Evolutionary conservation across 2,888 invertebrate genomes (phyloP).

Genomic region (Drosophila paranaensis): DNA sequence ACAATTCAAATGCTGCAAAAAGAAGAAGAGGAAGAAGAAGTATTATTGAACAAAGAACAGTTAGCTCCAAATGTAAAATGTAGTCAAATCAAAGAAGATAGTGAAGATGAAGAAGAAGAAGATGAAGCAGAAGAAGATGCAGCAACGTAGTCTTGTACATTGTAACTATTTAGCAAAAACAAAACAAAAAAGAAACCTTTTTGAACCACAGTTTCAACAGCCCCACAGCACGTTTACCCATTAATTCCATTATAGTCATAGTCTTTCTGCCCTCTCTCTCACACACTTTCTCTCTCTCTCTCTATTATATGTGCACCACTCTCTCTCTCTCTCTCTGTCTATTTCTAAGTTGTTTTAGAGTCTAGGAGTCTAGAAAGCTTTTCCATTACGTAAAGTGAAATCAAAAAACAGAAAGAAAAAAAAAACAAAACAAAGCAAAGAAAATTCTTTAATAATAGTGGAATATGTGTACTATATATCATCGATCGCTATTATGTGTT

Average conservation of each 20-base stretch:
- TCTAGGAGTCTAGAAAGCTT: constrained; percentile 14
- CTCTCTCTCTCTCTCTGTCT: constrained; percentile 1
- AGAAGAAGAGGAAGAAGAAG: constrained; percentile 14
- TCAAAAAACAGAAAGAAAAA: constrained; percentile 20
- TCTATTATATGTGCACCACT: constrained; percentile 23
- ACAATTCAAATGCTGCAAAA: constrained; percentile 51
- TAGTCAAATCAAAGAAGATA: constrained; percentile 16
- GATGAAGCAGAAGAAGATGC: neutral
- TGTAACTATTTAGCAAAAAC: constrained; percentile 55
- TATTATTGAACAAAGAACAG: constrained; percentile 6
- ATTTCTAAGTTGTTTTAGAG: constrained; percentile 6
- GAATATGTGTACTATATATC: constrained; percentile 44
- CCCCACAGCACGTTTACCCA: constrained; percentile 49
- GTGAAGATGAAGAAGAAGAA: constrained; percentile 17
- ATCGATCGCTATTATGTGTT: constrained; percentile 57
- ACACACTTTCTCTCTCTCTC: constrained; percentile 2
- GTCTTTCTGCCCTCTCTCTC: constrained; percentile 8
- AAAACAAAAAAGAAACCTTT: constrained; percentile 5
- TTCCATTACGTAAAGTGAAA: constrained; percentile 34
- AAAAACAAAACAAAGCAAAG: neutral
- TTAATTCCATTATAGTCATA: constrained; percentile 39
- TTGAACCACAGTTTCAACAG: constrained; percentile 25
- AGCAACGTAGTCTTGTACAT: constrained; percentile 70
- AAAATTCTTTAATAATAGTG: constrained; percentile 39
- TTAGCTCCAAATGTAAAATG: constrained; percentile 15